Conservation (phyloP, 2,797 vertebrate species). For the Prionace glauca region DNA sequence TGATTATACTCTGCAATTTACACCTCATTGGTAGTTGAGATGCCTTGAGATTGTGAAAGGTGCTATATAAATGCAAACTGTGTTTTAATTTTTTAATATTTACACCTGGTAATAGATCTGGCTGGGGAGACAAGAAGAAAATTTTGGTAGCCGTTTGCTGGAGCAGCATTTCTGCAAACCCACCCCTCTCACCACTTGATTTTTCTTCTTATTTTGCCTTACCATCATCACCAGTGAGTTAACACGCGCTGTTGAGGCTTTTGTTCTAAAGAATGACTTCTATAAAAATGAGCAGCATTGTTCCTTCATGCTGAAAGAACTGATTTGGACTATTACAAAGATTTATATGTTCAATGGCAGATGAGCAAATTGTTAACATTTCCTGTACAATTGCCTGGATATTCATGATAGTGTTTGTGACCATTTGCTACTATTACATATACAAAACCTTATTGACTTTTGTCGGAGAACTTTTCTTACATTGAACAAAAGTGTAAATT, state of each 20-base stretch:
- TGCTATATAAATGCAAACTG: not conserved
- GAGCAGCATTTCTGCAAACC: not conserved
- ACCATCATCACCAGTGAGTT: not conserved
- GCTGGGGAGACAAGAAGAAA: not conserved
- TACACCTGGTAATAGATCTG: not conserved
- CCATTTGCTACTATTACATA: not conserved
- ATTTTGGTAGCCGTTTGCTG: not conserved
- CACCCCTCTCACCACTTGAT: not conserved
- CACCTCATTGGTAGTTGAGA: not conserved
- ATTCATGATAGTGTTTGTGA: not conserved
- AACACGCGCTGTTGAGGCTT: not conserved
- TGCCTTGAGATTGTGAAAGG: not conserved
- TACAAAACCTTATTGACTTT: not conserved
- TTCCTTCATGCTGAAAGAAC: not conserved
- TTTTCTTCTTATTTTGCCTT: not conserved
- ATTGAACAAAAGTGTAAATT: too few species aligned
- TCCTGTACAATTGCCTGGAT: not conserved
- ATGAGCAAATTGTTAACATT: not conserved
- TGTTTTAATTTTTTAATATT: not conserved
- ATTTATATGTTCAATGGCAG: not conserved
- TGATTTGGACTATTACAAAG: not conserved
- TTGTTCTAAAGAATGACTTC: not conserved
- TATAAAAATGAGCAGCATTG: not conserved
- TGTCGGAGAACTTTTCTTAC: too few species aligned
- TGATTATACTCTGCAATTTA: not conserved